A percentile compares a stretch with the other conserved stretches of the same genome.
phyloP scores from a whole-genome alignment of 1,140 invertebrate species.

The Pseudomyrmex dendroicus region DNA sequence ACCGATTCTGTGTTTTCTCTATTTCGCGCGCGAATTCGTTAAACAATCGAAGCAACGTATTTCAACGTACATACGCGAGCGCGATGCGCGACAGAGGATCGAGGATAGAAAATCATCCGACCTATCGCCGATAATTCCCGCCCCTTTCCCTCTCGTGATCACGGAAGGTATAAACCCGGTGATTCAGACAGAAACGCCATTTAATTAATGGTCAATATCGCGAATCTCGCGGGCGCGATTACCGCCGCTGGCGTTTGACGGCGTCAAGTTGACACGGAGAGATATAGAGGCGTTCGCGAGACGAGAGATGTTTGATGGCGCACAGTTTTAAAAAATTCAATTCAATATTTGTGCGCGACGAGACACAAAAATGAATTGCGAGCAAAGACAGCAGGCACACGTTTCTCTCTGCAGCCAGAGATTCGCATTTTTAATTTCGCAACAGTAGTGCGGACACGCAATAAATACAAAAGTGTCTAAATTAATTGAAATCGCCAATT shows the following conservation, averaged over 20 bases:
- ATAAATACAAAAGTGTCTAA: too few relatives aligned
- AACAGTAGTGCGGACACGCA: neutral
- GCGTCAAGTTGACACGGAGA: slow-evolving; percentile 61
- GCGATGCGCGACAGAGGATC: neutral
- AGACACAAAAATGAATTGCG: slow-evolving; percentile 24
- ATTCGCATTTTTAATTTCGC: slow-evolving; percentile 45
- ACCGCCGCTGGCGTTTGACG: slow-evolving; percentile 60
- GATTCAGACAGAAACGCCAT: slow-evolving; percentile 56
- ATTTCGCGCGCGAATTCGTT: slow-evolving; percentile 1
- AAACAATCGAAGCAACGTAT: slow-evolving; percentile 20
- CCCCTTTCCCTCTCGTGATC: slow-evolving; percentile 20
- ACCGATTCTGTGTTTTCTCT: slow-evolving; percentile 12
- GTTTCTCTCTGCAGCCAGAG: slow-evolving; percentile 24
- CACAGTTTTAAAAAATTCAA: slow-evolving; percentile 43
- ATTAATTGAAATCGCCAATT: too few relatives aligned
- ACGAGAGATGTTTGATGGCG: neutral
- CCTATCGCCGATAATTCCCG: slow-evolving; percentile 61
- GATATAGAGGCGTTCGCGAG: neutral
- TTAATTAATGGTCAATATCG: slow-evolving; percentile 71
- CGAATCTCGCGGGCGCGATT: slow-evolving; percentile 16
- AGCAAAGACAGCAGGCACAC: neutral
- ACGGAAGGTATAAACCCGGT: slow-evolving; percentile 52
- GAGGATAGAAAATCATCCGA: slow-evolving; percentile 20
- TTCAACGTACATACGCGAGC: neutral
- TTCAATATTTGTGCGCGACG: slow-evolving; percentile 15